Base-by-base conservation (phyloP, 2,888 invertebrate species). In the Nomada lathburiana region DNA sequence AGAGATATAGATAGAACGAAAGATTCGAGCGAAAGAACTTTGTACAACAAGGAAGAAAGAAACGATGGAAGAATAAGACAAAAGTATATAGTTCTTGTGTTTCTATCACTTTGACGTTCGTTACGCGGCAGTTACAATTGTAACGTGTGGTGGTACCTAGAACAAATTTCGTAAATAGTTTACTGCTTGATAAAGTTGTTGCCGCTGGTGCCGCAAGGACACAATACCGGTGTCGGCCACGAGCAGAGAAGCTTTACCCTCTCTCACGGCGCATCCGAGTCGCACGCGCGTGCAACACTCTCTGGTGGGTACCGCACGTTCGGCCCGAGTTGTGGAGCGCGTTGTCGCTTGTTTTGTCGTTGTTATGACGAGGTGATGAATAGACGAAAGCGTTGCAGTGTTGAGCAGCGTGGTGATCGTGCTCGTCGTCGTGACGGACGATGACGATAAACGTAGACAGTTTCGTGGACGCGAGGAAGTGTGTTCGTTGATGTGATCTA, bases 251-350 rank as follows among this genome's bases (percentile, higher is more conserved):
- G 87, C 77, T 53, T 59, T 86, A 82, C 84, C 84, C 84, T 80
- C 82, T 72, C 86, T 76, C 82, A 50, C 74, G 73, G 85, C 76
- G 76, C 78, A 77, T 84, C 80, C 72, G 78, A 77, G 81, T 85
- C 76, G 83, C 81, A 82, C 86, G 88, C 88, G 88, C 86, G 88
- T 88, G 88, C 84, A 88, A 83, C 84, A 87, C 83, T 86, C 83
- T 76, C 75, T 73, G 81, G 82, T 79, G 82, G 80, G 70, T 78
- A 74, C 62, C 74, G 70, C 72, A 72, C 78, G 60, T 79, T 74
- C 80, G 50, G 72, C 36, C 55, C 68, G 69, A 73, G 72, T 68
- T 73, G 78, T 64, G 81, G 67, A 64, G 78, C 83, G 86, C 76
- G 80, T 82, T 82, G 78, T 74, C 80, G 71, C 76, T 84, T 69